Evolutionary conservation across 2,113 vertebrate genomes (phyloP).

Genomic region (Piprites chloris): DNA sequence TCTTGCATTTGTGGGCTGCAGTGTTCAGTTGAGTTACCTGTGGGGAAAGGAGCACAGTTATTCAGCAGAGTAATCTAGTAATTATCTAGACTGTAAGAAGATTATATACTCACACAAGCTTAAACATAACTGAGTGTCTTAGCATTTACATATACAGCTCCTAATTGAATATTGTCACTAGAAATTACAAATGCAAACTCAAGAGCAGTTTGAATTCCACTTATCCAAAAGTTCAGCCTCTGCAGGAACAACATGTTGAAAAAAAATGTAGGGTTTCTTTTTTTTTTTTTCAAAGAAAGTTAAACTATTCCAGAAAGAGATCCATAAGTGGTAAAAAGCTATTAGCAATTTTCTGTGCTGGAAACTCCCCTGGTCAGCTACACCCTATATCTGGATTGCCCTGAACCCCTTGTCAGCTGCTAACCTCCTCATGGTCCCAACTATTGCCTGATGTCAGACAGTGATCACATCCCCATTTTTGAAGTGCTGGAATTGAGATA

Average conservation of each 20-base stretch:
- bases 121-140: not conserved
- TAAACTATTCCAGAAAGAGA: not conserved
- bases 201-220: not conserved
- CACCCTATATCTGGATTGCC: not conserved
- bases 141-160: not conserved
- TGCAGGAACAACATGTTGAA: not conserved
- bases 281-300: not conserved
- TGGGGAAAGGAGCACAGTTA: not conserved
- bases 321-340: not conserved
- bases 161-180: not conserved
- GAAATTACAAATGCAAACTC: not conserved
- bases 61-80: not conserved
- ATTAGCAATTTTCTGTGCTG: not conserved
- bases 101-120: conserved; percentile 26
- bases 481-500: not conserved
- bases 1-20: not conserved
- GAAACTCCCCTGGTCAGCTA: not conserved
- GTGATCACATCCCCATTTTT: not conserved
- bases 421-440: not conserved
- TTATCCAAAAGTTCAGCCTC: not conserved
- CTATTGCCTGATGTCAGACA: too few relatives aligned
- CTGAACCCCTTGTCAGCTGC: not conserved
- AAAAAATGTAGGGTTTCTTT: not conserved
- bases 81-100: not conserved
- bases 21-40: not conserved